Conservation (phyloP, 1,140 invertebrate genomes). For the Cryptotermes secundus region DNA sequence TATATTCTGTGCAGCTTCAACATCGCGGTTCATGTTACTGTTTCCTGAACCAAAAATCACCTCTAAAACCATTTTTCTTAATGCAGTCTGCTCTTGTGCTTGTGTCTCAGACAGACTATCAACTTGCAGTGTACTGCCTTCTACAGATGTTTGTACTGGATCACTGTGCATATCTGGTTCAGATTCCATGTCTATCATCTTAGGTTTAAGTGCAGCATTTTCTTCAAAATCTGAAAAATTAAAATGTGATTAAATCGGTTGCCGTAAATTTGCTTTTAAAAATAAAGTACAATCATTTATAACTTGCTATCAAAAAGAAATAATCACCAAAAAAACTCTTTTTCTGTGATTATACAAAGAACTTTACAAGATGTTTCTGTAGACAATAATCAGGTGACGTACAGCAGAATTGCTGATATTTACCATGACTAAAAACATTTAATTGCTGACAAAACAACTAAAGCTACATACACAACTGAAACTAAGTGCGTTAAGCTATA, state of each 20-base stretch:
- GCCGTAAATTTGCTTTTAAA: neutral
- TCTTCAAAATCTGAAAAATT: neutral
- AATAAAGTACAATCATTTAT: neutral
- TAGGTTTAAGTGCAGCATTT: neutral
- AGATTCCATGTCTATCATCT: neutral
- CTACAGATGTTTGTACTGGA: neutral
- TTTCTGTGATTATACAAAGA: neutral
- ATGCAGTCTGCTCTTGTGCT: conserved; percentile 38
- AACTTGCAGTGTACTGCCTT: neutral
- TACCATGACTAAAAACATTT: neutral
- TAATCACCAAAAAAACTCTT: too few species aligned
- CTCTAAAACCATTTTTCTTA: conserved; percentile 44
- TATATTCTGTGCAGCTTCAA: neutral
- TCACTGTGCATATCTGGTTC: neutral
- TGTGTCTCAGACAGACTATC: neutral
- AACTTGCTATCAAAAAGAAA: neutral
- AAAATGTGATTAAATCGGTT: neutral
- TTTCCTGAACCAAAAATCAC: conserved; percentile 43
- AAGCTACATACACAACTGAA: neutral
- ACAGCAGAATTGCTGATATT: neutral
- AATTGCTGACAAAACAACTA: neutral
- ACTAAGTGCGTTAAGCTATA: neutral
- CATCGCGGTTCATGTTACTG: neutral
- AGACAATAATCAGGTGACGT: too few species aligned
- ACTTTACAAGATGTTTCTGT: too few species aligned